Evolutionary conservation across 2,113 vertebrate genomes (phyloP), one percentile per base, ranked within the genome.

Genomic region (Gnathonemus echidnorhynchus): DNA sequence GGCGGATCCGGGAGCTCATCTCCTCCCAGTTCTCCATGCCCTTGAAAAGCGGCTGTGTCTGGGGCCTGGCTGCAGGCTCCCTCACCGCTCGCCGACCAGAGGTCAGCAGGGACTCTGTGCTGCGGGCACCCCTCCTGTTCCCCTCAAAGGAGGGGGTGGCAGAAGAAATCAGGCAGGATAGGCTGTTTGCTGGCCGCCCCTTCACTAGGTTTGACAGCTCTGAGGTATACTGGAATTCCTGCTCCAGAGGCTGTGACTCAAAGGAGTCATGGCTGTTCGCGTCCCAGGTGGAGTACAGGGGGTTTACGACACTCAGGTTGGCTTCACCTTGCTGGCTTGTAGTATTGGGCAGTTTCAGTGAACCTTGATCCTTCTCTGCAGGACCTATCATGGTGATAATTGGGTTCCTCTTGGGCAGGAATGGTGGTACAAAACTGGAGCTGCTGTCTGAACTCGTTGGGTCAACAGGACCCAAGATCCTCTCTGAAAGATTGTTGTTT

Each of bases 251-350:
- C 90, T 95, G 96, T 90, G 96, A 95, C 89, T 97, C 96, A 0
- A 96, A 96, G 27, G 96, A 97, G 90, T 95, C 95, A 91, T 93
- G 95, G 0, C 96, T 97, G 91, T 95, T 95, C 10, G 94, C 94
- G 56, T 97, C 96, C 96, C 97, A 97, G 93, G 95, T 95, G 74
- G 95, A 94, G 85, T 97, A 97, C 89, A 96, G 96, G 48, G 97
- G 96, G 66, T 97, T 97, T 49, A 95, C 95, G 93, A 97, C 19
- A 86, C 94, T 96, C 66, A 96, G 93, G 77, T 92, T 95, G 49
- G 92, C 96, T 90, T 87, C 91, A 94, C 96, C 92, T 93, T 92
- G 90, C 92, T 93, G 87, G 92, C 92, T 87, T 93, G 97, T 66
- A 95, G 27, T 50, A n/a, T 31, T 90, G 56, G 86, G 52, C 56